These are phyloP conservation scores for Copsychus sechellarum DNA, from an alignment of 2,113 vertebrate species.

Conservation along the genomic window DNA sequence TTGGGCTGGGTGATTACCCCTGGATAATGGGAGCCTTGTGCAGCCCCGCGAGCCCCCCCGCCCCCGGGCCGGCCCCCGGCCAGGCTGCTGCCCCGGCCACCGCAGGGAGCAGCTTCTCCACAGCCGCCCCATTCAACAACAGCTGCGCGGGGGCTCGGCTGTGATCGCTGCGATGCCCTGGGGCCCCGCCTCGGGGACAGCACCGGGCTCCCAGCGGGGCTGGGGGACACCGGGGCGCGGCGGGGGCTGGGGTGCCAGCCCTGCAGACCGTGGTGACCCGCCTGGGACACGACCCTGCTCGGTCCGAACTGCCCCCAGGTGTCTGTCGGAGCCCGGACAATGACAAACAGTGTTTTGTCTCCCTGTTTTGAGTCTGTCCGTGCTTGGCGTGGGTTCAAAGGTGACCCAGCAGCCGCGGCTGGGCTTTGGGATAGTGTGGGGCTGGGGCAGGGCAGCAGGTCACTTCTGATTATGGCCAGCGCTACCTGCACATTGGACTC, in stretches of 20 bases:
- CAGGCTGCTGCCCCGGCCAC: background rate
- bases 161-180: accelerated
- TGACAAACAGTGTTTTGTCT: accelerated
- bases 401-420: background rate
- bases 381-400: background rate
- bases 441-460: background rate
- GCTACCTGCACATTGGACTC: background rate
- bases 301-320: background rate
- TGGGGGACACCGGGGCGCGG: background rate
- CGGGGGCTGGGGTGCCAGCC: accelerated
- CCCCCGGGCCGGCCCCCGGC: background rate
- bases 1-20: background rate
- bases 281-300: background rate
- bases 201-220: background rate
- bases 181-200: background rate
- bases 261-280: accelerated
- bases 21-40: constrained; percentile 33
- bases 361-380: background rate
- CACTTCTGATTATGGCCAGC: background rate
- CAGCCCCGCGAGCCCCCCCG: background rate
- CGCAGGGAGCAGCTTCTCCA: background rate
- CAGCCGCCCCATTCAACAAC: background rate
- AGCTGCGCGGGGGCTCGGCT: background rate
- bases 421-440: background rate
- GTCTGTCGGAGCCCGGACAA: background rate